These are phyloP conservation scores for Battus philenor DNA, from an alignment of 1,140 invertebrate species.

Conservation along the genomic window DNA sequence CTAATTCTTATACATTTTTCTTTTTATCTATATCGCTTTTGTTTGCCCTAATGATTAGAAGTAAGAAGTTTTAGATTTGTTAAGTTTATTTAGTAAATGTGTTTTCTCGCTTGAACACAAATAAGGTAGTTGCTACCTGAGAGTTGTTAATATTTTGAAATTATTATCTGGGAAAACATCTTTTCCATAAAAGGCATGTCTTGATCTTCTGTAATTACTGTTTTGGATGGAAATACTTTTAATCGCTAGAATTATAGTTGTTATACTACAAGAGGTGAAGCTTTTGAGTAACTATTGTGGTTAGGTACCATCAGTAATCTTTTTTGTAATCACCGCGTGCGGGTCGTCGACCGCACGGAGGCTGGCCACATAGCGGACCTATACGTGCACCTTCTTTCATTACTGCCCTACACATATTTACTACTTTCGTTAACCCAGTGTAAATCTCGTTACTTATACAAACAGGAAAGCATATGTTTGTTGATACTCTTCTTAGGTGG, in stretches of 20 bases:
- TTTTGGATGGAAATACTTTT: too few species aligned
- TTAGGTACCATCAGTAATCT: constrained; percentile 13
- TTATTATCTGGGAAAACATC: too few species aligned
- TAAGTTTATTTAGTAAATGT: constrained; percentile 45
- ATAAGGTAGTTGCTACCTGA: constrained; percentile 39
- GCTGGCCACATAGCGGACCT: constrained; percentile 14
- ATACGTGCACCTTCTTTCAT: constrained; percentile 15
- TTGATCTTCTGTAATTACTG: too few species aligned
- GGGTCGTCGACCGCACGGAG: constrained; percentile 9
- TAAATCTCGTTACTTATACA: constrained; percentile 14
- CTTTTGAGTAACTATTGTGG: too few species aligned
- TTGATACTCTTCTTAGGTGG: constrained; percentile 15
- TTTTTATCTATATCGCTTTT: constrained; percentile 25
- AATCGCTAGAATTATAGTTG: too few species aligned
- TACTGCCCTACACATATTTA: constrained; percentile 15
- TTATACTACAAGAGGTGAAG: too few species aligned
- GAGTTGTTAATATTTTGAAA: constrained; percentile 19
- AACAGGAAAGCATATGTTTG: constrained; percentile 7
- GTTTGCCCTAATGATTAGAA: constrained; percentile 36
- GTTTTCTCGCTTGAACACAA: constrained; percentile 38
- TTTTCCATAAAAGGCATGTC: too few species aligned
- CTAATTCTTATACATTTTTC: constrained; percentile 34
- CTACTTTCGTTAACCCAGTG: constrained; percentile 17
- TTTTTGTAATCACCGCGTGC: constrained; percentile 11
- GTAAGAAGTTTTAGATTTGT: constrained; percentile 30